These are phyloP conservation scores for Anguilla obscura DNA, from an alignment of 2,797 vertebrate species.

Conservation along the genomic window DNA sequence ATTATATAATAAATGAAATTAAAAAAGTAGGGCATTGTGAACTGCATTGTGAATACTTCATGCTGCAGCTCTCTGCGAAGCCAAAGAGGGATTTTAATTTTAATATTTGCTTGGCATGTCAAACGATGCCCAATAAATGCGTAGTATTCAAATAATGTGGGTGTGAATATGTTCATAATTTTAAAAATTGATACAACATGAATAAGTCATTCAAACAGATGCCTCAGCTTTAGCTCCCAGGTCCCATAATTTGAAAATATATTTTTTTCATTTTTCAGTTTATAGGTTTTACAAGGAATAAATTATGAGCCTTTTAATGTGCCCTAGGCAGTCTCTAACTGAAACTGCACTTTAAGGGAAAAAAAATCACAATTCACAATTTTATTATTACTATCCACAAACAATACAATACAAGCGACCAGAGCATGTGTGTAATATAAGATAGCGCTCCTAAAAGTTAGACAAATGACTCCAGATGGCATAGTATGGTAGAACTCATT, in stretches of 20 bases:
- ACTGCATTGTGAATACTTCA: constrained; percentile 19
- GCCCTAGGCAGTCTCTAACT: neutral
- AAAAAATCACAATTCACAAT: neutral
- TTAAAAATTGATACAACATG: constrained; percentile 24
- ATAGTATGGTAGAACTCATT: neutral
- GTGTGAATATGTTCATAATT: constrained; percentile 17
- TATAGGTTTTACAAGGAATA: neutral
- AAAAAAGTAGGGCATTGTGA: constrained; percentile 1
- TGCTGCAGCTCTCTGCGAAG: constrained; percentile 3
- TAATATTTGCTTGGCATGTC: constrained; percentile 21
- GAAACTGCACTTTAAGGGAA: neutral
- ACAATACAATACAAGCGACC: neutral
- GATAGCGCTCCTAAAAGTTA: neutral
- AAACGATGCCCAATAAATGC: constrained; percentile 26
- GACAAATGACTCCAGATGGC: neutral
- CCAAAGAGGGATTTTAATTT: constrained; percentile 24
- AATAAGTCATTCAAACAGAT: constrained; percentile 26
- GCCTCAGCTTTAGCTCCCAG: neutral
- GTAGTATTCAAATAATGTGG: constrained; percentile 13
- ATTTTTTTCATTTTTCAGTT: neutral
- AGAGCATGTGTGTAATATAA: neutral
- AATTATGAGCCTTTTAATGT: neutral
- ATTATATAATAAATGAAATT: constrained; percentile 6
- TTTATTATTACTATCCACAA: neutral
- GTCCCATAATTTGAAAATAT: neutral